Conservation (phyloP, 2,888 invertebrate species). For the Parascotia fuliginaria region DNA sequence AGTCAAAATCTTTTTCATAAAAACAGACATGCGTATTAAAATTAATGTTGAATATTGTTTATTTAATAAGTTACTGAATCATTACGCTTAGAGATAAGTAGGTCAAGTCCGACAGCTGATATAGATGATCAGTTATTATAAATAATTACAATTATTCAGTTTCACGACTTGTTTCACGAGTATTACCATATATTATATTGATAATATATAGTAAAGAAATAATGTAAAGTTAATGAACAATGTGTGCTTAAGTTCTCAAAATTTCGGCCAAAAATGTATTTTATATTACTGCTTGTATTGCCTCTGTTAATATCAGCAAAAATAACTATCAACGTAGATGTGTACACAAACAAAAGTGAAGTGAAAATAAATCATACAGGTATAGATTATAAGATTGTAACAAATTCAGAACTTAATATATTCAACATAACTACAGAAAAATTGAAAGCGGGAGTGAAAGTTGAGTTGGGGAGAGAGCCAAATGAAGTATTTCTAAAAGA, state of each 20-base stretch:
- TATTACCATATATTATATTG: background rate
- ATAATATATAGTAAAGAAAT: background rate
- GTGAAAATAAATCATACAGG: slow-evolving; percentile 48
- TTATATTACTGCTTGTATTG: slow-evolving; percentile 9
- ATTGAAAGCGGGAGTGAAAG: slow-evolving; percentile 57
- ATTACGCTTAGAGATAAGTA: slow-evolving; percentile 4
- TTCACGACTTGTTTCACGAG: background rate
- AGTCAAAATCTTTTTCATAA: too few species aligned
- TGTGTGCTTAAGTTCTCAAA: too few species aligned
- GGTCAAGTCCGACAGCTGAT: slow-evolving; percentile 12
- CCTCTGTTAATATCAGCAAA: slow-evolving; percentile 32
- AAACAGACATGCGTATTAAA: background rate
- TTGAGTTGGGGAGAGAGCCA: slow-evolving; percentile 64
- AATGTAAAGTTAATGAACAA: too few species aligned
- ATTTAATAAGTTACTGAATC: background rate
- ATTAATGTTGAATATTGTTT: background rate
- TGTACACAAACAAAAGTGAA: slow-evolving; percentile 44
- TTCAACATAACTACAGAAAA: slow-evolving; percentile 65
- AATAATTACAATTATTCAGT: background rate
- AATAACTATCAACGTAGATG: slow-evolving; percentile 55
- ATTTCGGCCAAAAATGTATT: slow-evolving; percentile 16
- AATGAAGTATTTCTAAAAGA: slow-evolving; percentile 64
- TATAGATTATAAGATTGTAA: slow-evolving; percentile 55
- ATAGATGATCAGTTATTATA: background rate
- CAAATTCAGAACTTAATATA: slow-evolving; percentile 54